Conservation (phyloP, 2,888 invertebrate genomes). For the Epinotia demarniana region DNA sequence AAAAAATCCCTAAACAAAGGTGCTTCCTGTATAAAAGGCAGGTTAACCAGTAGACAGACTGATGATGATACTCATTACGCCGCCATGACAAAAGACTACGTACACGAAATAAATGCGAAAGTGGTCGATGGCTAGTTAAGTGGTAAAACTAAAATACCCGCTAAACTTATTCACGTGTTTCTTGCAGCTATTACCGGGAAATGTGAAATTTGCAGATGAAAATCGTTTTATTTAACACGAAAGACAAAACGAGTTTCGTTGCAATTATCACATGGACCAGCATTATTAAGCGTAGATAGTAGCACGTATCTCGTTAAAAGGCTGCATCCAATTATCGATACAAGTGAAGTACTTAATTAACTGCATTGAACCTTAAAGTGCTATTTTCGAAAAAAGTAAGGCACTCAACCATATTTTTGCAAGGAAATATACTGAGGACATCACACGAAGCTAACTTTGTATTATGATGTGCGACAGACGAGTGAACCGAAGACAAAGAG, state of each 20-base stretch:
- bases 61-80: neutral
- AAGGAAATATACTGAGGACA: neutral
- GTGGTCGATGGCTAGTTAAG: neutral
- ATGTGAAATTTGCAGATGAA: neutral
- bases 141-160: neutral
- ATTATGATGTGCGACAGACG: slow-evolving; percentile 36
- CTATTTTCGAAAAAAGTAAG: neutral
- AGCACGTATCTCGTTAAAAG: neutral
- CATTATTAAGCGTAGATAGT: neutral
- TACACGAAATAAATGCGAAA: neutral
- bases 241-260: neutral
- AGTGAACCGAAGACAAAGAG: slow-evolving; percentile 48
- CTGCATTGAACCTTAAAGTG: neutral
- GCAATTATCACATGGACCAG: neutral
- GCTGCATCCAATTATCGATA: no score
- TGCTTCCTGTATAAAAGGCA: neutral
- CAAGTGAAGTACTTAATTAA: neutral
- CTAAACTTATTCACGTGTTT: neutral
- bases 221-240: neutral
- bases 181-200: neutral
- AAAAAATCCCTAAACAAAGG: neutral
- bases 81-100: neutral
- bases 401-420: neutral
- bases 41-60: neutral
- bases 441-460: slow-evolving; percentile 22